Evolutionary conservation across 2,797 vertebrate genomes (phyloP), one percentile per base, ranked within the genome.

Genomic region (Sebastes steindachneri): DNA sequence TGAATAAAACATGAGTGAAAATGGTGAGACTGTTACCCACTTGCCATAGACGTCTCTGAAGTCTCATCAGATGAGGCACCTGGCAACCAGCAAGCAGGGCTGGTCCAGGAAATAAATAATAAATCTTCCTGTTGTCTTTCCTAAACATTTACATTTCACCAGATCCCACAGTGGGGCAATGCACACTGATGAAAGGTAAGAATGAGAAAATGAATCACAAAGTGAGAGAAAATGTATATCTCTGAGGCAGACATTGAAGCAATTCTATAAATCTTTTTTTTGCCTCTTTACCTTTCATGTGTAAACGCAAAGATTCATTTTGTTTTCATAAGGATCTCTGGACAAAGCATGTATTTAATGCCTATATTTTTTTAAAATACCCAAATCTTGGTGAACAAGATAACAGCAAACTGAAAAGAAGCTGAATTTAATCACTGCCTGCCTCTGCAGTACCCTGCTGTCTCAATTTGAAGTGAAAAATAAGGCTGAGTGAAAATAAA

Each of bases 1-100:
- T 73, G 92, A 94, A 92, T 89, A 63, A 90, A 88, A 83, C 72
- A 93, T 80, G 74, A 85, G 76, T 57, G 59, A 88, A 86, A 85
- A 74, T 68, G 62, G 79, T 75, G 74, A 75, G 62, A 59, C 26
- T 41, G 72, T 80, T 79, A 53, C 48, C 59, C 64, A 15, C 51
- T 75, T 68, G 78, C 23, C 62, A 31, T 7, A 23, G 3, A 37
- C 17, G 55, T 85, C 87, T 75, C 81, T 0, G 15, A 79, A 68
- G 83, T 69, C 73, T 81, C 76, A 68, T 83, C 82, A 80, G 60
- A 73, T 73, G 75, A 68, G 75, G 55, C 71, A 76, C 73, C 65
- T 60, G 63, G 73, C 65, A 77, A 73, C 78, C 70, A 77, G 57
- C 72, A 62, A 31, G 62, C 19, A 28, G 10, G 17, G 58, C 64